phyloP scores from a whole-genome alignment of 2,797 vertebrate species.

The Alfaro cultratus region DNA sequence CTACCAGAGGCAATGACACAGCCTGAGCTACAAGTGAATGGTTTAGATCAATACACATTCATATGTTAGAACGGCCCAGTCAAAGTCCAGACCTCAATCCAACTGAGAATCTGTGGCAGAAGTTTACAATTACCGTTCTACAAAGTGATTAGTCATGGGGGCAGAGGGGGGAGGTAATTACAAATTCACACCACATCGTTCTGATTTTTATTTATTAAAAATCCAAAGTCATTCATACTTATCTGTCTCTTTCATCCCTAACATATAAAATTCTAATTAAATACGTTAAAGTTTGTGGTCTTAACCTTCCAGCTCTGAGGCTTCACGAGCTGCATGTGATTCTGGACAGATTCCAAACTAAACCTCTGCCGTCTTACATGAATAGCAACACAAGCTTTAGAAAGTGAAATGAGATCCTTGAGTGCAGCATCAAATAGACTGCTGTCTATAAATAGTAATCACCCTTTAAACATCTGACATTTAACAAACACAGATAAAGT shows the following conservation, averaged over 20 bases:
- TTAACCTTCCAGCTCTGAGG: background rate
- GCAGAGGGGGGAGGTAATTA: background rate
- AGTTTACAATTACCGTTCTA: background rate
- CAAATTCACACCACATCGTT: background rate
- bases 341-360: background rate
- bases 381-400: constrained; percentile 23
- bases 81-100: background rate
- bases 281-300: background rate
- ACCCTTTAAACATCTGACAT: constrained; percentile 44
- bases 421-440: background rate
- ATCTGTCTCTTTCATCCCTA: background rate
- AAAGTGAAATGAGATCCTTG: constrained; percentile 18
- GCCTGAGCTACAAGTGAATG: background rate
- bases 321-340: constrained; percentile 10
- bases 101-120: background rate
- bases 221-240: background rate
- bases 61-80: background rate
- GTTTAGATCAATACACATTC: background rate
- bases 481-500: constrained; percentile 56
- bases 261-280: background rate
- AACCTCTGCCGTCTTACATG: constrained; percentile 20
- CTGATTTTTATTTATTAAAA: background rate
- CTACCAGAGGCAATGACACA: background rate
- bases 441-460: constrained; percentile 48
- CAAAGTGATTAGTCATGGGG: background rate